Evolutionary conservation across 2,888 invertebrate genomes (phyloP), one percentile per base, ranked within the genome.

Genomic region (Meganola albula): DNA sequence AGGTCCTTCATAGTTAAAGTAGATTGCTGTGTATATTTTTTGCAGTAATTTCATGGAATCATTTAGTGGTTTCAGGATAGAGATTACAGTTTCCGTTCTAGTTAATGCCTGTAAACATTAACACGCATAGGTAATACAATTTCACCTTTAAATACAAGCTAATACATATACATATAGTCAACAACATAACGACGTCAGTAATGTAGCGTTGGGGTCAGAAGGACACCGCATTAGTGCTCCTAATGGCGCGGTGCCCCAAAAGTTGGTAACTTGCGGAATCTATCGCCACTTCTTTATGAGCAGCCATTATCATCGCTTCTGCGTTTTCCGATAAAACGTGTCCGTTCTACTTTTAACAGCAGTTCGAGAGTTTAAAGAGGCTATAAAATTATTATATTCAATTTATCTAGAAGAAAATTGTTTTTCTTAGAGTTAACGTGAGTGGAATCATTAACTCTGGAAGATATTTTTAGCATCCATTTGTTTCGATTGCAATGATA

Each of bases 261-360:
- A 84, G 75, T 83, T 83, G 74, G 74, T 66, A 82, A 82, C 74
- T 82, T 74, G 65, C 68, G 73, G 63, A 79, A 84, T 79, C 83
- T 82, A 83, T 83, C 78, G 78, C 66, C 65, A 67, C 67, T 77
- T 82, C 83, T 83, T 84, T 84, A 84, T 74, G 83, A 69, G 65
- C 74, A 46, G 50, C 78, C 84, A 84, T 84, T 84, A 84, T 80
- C 82, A 76, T 75, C 76, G 71, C 64, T 69, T 70, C 65, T 73
- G 69, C 76, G 72, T 74, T 76, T 68, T 56, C 66, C 82, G 79
- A 82, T 82, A 79, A 80, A 83, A 83, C 80, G 82, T 82, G 82
- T 68, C 71, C 63, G 66, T 60, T 64, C 62, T 62, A 75, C 74
- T 80, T 79, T 73, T 70, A 77, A 79, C 72, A 73, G 67, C 69